Percentiles rank a stretch among this genome's conserved stretches.
Conservation (phyloP, 2,888 invertebrate species). For the Trichacis sp. region DNA sequence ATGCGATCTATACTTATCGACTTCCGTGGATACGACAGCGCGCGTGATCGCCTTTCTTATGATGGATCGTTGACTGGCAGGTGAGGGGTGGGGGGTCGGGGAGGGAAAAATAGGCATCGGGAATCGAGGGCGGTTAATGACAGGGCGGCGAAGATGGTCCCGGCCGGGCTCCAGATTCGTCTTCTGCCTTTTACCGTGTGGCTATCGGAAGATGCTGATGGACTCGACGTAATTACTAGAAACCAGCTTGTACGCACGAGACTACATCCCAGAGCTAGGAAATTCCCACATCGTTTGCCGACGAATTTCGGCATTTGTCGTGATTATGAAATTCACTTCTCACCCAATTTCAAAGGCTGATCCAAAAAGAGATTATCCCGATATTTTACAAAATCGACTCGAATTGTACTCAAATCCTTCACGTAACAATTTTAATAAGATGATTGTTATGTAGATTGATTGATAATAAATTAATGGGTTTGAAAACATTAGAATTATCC, state of each 20-base stretch:
- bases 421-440: too few relatives aligned
- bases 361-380: too few relatives aligned
- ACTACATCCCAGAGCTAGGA: conserved; percentile 4
- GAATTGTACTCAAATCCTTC: too few relatives aligned
- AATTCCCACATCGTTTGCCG: conserved; percentile 2
- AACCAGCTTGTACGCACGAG: conserved; percentile 40
- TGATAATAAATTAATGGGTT: too few relatives aligned
- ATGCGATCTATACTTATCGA: conserved; percentile 60
- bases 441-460: too few relatives aligned
- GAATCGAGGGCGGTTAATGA: conserved; percentile 67
- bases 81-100: conserved; percentile 58
- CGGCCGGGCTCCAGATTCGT: conserved; percentile 43
- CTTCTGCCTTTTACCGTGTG: conserved; percentile 60
- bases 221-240: conserved; percentile 65
- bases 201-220: conserved; percentile 63
- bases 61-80: conserved; percentile 67
- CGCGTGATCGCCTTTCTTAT: conserved; percentile 59
- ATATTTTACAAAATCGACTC: too few relatives aligned
- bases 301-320: neutral
- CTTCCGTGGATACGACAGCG: conserved; percentile 54
- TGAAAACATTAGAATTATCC: too few relatives aligned
- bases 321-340: conserved; percentile 2
- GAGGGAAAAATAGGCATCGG: conserved; percentile 62
- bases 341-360: too few relatives aligned
- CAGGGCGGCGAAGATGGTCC: conserved; percentile 63